Base-by-base conservation (phyloP, 2,888 invertebrate genomes). In the Aporophyla nigra region DNA sequence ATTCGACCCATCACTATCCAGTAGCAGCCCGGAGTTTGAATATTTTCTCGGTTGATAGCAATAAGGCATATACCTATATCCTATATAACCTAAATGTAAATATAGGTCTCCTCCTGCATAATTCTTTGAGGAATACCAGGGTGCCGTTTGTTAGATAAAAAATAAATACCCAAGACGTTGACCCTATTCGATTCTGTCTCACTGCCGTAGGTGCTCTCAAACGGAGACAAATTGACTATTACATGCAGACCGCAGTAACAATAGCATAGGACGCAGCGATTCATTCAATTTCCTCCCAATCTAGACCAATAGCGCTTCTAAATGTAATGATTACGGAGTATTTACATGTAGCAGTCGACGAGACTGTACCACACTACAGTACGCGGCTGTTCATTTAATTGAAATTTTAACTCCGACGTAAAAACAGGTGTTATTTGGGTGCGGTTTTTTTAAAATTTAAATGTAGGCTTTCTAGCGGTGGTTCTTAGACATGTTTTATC, bases 251-350 rank as follows among this genome's bases (percentile, higher is more conserved):
- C 6, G n/a, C 43, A 43, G 10, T 16, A 59, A 78, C 78, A 73
- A 76, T 76, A 24, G 58, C 0, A n/a, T 74, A 24, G 74, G 46
- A n/a, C 53, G 46, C 9, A 24, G 21, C 58, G 21, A 53, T 54
- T 77, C 79, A 78, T 24, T 63, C 67, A 79, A 79, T 68, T 73
- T 68, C 79, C 79, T 53, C 24, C 14, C 51, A 16, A 46, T 78
- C 46, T 58, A 53, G 67, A 62, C 33, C 24, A 53, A 40, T 6
- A 65, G 46, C 14, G 56, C 51, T 66, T 58, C 19, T n/a, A 46
- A 56, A 63, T 67, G 43, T 56, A 33, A 67, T 67, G 43, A 67
- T 72, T 62, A 78, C 33, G 1, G 10, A 65, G 24, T 12, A 76
- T 70, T 77, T 58, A 24, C 46, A 63, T 58, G 16, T 19, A 4